phyloP scores from a whole-genome alignment of 2,113 vertebrate genomes.

The Rhinogobius similis region DNA sequence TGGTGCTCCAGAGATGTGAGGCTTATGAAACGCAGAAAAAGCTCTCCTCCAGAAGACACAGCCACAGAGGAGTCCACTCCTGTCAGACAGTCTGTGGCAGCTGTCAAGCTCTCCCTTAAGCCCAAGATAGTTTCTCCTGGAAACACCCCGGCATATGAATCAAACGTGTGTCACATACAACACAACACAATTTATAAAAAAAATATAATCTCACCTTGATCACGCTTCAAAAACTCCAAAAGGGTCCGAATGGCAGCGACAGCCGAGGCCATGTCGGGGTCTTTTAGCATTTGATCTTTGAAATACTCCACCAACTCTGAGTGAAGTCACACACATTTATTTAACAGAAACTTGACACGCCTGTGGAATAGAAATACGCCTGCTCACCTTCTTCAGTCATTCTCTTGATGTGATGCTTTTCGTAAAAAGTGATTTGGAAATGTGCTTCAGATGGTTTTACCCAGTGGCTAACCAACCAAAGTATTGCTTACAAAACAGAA shows the following conservation, averaged over 20 bases:
- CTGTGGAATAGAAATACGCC: background rate
- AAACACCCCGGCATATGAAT: too few relatives aligned
- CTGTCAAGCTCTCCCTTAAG: constrained; percentile 87
- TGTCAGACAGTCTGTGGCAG: constrained; percentile 84
- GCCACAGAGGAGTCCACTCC: constrained; percentile 92
- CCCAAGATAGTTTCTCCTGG: constrained; percentile 92
- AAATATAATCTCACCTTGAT: constrained; percentile 78
- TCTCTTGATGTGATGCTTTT: background rate
- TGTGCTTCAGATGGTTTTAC: background rate
- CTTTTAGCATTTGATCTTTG: constrained; percentile 84
- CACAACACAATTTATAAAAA: background rate
- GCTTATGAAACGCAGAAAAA: constrained; percentile 97
- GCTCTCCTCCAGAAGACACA: constrained; percentile 92
- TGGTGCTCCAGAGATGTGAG: constrained; percentile 92
- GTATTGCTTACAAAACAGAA: background rate
- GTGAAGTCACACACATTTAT: background rate
- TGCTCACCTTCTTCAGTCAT: constrained; percentile 76
- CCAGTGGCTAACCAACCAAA: background rate
- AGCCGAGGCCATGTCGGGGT: constrained; percentile 89
- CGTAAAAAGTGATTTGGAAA: background rate
- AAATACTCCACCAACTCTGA: constrained; percentile 91
- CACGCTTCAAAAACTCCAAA: constrained; percentile 89
- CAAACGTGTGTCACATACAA: background rate
- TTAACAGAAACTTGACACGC: background rate
- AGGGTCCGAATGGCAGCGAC: constrained; percentile 91